Percentiles rank a stretch among this genome's conserved stretches.
These are phyloP conservation scores for Falco novaeseelandiae DNA, from an alignment of 2,797 vertebrate genomes.

Conservation along the genomic window DNA sequence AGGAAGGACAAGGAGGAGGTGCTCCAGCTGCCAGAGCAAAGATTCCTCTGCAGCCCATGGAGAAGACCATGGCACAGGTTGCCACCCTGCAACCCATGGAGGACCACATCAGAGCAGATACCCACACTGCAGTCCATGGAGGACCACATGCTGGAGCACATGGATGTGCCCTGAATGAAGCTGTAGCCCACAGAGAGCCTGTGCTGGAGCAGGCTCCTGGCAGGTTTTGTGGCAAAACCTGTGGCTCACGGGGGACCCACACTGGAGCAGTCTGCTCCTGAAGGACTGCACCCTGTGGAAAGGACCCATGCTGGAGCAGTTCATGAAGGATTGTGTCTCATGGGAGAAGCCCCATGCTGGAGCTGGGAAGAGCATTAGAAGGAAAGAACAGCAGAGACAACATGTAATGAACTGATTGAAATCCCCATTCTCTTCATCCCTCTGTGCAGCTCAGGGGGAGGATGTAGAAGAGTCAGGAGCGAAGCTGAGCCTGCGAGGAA, in stretches of 20 bases:
- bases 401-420: fast-evolving
- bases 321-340: fast-evolving
- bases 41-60: neutral
- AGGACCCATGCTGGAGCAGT: neutral
- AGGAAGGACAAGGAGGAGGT: neutral
- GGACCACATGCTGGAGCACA: too few relatives aligned
- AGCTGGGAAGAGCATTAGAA: neutral
- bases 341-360: neutral
- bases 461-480: neutral
- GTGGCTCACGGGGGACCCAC: neutral
- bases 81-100: neutral
- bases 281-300: neutral
- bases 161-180: neutral
- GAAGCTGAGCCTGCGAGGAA: neutral
- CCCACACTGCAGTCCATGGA: neutral
- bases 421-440: neutral
- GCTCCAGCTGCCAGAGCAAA: neutral
- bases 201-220: neutral
- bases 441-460: fast-evolving
- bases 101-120: fast-evolving
- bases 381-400: neutral
- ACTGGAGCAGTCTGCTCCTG: neutral
- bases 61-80: neutral
- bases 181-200: neutral
- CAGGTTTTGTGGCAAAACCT: neutral